Conservation (phyloP, 2,113 vertebrate species). For the Sapajus apella region DNA sequence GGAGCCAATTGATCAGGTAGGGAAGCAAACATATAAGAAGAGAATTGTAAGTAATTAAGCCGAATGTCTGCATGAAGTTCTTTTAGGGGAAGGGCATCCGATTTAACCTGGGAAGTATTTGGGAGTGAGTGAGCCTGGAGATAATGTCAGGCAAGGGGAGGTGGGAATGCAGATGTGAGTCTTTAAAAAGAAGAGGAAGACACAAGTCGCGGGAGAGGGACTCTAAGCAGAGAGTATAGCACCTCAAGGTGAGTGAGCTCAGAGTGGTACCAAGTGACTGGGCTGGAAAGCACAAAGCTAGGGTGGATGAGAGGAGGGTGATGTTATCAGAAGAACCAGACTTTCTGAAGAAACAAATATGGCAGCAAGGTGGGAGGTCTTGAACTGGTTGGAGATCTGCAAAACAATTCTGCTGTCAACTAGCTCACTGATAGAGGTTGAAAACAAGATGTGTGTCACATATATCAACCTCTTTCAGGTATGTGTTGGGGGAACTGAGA, state of each 20-base stretch:
- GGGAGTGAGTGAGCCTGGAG: neutral
- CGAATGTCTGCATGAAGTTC: neutral
- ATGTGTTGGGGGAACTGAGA: neutral
- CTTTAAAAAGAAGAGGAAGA: neutral
- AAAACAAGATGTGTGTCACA: neutral
- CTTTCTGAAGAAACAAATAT: conserved; percentile 17
- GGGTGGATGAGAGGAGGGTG: neutral
- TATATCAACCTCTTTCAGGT: conserved; percentile 20
- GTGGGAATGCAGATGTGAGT: neutral
- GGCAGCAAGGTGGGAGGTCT: neutral
- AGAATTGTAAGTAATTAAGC: neutral
- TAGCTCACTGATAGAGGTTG: neutral
- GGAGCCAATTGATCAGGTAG: neutral
- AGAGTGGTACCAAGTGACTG: neutral
- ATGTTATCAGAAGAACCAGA: neutral
- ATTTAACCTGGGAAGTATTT: neutral
- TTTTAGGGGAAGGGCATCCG: neutral
- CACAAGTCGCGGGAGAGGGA: neutral
- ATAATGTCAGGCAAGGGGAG: neutral
- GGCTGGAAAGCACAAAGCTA: neutral
- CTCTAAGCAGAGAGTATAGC: neutral
- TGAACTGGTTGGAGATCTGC: neutral
- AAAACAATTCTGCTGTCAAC: neutral
- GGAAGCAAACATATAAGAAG: neutral
- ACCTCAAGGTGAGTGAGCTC: neutral